Base-by-base conservation (phyloP, 2,888 invertebrate species). In the Eupithecia subumbrata region DNA sequence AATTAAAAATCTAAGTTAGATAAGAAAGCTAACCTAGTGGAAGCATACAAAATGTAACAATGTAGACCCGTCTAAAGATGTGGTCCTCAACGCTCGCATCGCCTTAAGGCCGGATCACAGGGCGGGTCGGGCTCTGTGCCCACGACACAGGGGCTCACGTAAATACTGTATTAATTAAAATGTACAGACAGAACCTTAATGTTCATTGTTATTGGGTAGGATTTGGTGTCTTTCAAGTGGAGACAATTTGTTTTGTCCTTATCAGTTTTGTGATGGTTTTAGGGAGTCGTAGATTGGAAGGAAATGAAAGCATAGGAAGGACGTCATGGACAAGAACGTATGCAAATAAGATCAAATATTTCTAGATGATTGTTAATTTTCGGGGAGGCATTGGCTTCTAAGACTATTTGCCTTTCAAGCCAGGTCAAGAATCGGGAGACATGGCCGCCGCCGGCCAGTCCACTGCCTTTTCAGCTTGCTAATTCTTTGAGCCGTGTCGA, bases 161-260 rank as follows among this genome's bases (percentile, higher is more conserved):
- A 87, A 91, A 90, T 91, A 87, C 89, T 90, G 92, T 90, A 91
- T 91, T 91, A 92, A 93, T 93, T 93, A 93, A 90, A 89, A 83
- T 86, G 90, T 92, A 92, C 85, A 12, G 90, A 87, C 82, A 85
- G 88, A 82, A 82, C 22, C 68, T 22, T 68, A 68, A 40, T 37
- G 43, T 34, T 63, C n/a, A 66, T 66, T 34, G 66, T n/a, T 37
- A 34, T 34, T 66, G 22, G 18, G 60, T 60, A 60, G 60, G 60
- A 60, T 60, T 25, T 25, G 25, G 60, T 56, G 56, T 22, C 22
- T 60, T 22, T 22, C 60, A 25, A 60, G 25, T 25, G 25, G 60
- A 60, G 60, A 14, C 60, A 5, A 60, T 60, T 22, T 60, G 25
- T n/a, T n/a, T 8, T 18, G 52, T 8, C n/a, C 56, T 56, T 11